A percentile compares a stretch with the other conserved stretches of the same genome.
These are phyloP conservation scores for Urocitellus parryii DNA, from an alignment of 2,113 vertebrate genomes.

Conservation along the genomic window DNA sequence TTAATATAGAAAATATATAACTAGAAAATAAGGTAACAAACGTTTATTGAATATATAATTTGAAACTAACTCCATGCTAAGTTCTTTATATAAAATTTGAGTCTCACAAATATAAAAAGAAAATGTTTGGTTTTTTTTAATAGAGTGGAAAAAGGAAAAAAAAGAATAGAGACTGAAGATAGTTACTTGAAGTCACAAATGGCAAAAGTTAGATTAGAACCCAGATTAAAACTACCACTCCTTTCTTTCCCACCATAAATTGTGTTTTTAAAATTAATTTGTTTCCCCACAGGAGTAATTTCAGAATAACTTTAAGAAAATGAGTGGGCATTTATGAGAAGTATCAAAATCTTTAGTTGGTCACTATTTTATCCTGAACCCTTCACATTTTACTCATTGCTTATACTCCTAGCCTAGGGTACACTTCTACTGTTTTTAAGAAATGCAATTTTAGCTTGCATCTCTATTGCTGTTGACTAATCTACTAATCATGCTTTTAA, in stretches of 20 bases:
- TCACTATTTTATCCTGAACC: neutral
- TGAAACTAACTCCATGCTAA: neutral
- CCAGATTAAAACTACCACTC: neutral
- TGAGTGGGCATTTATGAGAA: neutral
- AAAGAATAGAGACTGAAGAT: neutral
- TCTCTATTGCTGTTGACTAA: neutral
- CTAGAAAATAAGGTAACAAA: neutral
- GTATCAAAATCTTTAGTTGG: neutral
- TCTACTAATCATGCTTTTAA: neutral
- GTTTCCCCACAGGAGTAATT: neutral
- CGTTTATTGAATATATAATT: neutral
- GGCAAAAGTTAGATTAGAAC: neutral
- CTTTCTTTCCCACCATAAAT: neutral
- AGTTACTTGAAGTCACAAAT: neutral
- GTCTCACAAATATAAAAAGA: neutral
- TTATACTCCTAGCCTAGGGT: neutral
- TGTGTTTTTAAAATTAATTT: slow-evolving; percentile 24
- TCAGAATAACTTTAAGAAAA: slow-evolving; percentile 1
- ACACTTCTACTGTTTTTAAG: neutral
- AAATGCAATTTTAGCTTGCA: neutral
- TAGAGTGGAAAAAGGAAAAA: neutral
- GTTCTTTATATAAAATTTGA: neutral
- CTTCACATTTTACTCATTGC: neutral
- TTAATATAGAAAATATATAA: neutral
- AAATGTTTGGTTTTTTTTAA: neutral